Base-by-base conservation (phyloP, 2,113 vertebrate species). In the Cinclus cinclus region DNA sequence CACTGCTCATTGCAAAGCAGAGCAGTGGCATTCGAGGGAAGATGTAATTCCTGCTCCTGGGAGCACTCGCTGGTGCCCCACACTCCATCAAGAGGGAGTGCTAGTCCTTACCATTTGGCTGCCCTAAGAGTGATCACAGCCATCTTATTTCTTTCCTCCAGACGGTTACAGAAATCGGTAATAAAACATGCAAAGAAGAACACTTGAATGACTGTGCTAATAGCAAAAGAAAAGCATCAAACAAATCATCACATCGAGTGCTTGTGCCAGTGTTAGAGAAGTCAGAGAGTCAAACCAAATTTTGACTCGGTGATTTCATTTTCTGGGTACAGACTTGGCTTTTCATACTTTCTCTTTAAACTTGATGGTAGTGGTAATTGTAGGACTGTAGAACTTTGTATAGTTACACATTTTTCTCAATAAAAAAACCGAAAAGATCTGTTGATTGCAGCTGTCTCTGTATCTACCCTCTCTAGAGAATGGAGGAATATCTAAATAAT, bases 401-500 rank as follows among this genome's bases (percentile, higher is more conserved):
- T 44, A 41, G 58, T 79, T 85, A 56, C 79, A 37, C 35, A 46
- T 84, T 92, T 90, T 92, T 68, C 77, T 95, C 16, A 39, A 55
- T 86, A 96, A 56, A 79, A 90, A 93, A 37, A 37, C 35, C 81
- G 87, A 92, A 94, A 91, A 69, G 95, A 88, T 95, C 70, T 86
- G 83, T 83, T 94, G 87, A 67, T 82, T 88, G 90, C 80, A 95
- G 92, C 93, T 97, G 95, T 92, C 81, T 98, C 75, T 94, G 39
- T 88, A 96, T 94, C 78, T 74, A 67, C 35, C 37, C 67, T 95
- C 94, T 93, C 87, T 89, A 65, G 92, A 96, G 87, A 97, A 89
- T 1, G 35, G 47, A 53, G 31, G 69, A 96, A 96, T 97, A 96
- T 91, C 95, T 97, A 96, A 98, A 98, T 96, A 97, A 97, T 98